These are phyloP conservation scores for Xyrichtys novacula DNA, from an alignment of 2,797 vertebrate genomes.

Conservation along the genomic window DNA sequence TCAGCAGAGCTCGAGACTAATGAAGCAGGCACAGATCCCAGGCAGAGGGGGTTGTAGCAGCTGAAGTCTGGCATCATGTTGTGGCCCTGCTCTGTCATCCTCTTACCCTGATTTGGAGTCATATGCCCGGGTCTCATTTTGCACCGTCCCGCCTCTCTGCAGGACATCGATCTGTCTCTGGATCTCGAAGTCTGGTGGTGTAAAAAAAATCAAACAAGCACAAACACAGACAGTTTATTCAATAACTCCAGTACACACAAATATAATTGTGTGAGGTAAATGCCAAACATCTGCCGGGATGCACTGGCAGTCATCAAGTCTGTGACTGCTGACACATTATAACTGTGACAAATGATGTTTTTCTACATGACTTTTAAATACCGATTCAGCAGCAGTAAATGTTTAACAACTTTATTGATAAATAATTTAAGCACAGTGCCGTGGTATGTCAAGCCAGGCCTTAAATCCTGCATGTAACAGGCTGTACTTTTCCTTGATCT, in stretches of 20 bases:
- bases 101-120: constrained; percentile 95
- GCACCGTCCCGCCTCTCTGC: constrained; percentile 88
- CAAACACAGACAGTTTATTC: constrained; percentile 29
- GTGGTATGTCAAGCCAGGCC: constrained; percentile 3
- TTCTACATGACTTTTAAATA: constrained; percentile 62
- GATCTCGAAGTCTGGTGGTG: constrained; percentile 94
- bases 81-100: constrained; percentile 13
- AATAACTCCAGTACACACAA: constrained; percentile 17
- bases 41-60: constrained; percentile 34
- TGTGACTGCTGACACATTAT: constrained; percentile 46
- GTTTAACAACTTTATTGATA: constrained; percentile 44
- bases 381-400: constrained; percentile 40
- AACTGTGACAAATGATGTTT: constrained; percentile 61
- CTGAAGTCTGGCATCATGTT: constrained; percentile 28
- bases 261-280: constrained; percentile 43
- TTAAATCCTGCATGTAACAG: constrained; percentile 25
- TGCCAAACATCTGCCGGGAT: constrained; percentile 65
- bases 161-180: constrained; percentile 92
- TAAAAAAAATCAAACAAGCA: constrained; percentile 13
- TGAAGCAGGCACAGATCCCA: constrained; percentile 59
- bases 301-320: constrained; percentile 28
- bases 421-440: constrained; percentile 52
- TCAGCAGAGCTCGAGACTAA: constrained; percentile 59
- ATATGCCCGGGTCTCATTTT: constrained; percentile 95
- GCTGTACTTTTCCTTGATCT: constrained; percentile 18